Conservation (phyloP, 2,797 vertebrate species). For the Zenarchopterus dispar region DNA sequence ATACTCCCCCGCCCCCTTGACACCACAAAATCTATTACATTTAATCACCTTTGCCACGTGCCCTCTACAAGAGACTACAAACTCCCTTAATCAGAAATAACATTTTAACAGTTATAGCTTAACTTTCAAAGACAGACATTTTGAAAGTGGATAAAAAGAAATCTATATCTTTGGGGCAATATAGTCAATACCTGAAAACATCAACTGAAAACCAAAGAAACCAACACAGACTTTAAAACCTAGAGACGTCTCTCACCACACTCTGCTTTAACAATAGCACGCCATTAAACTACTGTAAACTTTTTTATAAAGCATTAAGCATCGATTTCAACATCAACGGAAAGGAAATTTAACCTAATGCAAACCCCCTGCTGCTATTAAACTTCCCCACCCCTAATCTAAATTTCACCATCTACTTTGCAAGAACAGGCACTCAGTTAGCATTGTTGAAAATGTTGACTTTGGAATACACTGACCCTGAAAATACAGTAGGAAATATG, state of each 20-base stretch:
- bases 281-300: slow-evolving; percentile 7
- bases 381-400: background rate
- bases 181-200: background rate
- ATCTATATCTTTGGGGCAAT: background rate
- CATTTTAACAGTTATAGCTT: slow-evolving; percentile 2
- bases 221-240: slow-evolving; percentile 3
- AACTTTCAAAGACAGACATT: slow-evolving; percentile 5
- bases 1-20: background rate
- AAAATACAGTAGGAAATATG: slow-evolving; percentile 2
- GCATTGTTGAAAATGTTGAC: slow-evolving; percentile 1
- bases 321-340: slow-evolving; percentile 3
- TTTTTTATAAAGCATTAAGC: slow-evolving; percentile 10
- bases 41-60: slow-evolving; percentile 5
- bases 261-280: background rate
- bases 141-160: background rate
- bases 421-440: background rate
- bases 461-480: slow-evolving; percentile 18
- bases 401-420: background rate
- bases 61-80: slow-evolving; percentile 13
- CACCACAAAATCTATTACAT: slow-evolving; percentile 15
- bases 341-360: background rate
- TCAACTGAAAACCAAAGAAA: slow-evolving; percentile 18
- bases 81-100: background rate
- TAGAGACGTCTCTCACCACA: slow-evolving; percentile 2
- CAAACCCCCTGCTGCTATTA: background rate